These are phyloP conservation scores for Melanotaenia duboulayi DNA, from an alignment of 2,113 vertebrate genomes.

Conservation along the genomic window DNA sequence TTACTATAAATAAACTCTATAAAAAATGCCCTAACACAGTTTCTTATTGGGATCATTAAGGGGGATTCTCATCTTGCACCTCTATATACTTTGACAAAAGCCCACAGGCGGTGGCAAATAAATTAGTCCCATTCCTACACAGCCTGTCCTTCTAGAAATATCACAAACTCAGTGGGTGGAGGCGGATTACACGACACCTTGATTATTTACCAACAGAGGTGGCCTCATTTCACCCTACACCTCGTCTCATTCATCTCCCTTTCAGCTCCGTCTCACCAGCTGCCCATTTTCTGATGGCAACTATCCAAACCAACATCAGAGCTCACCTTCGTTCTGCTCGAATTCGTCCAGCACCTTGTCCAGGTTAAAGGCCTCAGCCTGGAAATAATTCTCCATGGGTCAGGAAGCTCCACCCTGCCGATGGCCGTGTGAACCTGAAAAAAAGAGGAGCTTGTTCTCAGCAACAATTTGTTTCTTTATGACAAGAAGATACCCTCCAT, in stretches of 20 bases:
- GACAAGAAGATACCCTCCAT: background rate
- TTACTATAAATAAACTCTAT: slow-evolving; percentile 47
- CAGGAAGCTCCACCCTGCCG: slow-evolving; percentile 88
- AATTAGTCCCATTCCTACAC: slow-evolving; percentile 65
- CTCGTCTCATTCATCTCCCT: background rate
- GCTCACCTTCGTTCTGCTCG: slow-evolving; percentile 98
- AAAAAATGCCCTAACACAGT: slow-evolving; percentile 11
- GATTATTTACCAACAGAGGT: slow-evolving; percentile 15
- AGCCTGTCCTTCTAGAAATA: slow-evolving; percentile 45
- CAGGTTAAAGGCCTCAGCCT: slow-evolving; percentile 98
- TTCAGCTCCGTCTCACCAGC: slow-evolving; percentile 4
- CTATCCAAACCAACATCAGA: background rate
- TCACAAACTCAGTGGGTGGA: slow-evolving; percentile 14
- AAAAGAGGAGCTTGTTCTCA: slow-evolving; percentile 17
- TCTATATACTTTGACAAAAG: slow-evolving; percentile 57
- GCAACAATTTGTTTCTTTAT: slow-evolving; percentile 2
- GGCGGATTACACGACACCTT: slow-evolving; percentile 21
- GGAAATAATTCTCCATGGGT: slow-evolving; percentile 99
- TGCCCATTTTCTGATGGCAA: background rate
- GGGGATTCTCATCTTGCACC: slow-evolving; percentile 46
- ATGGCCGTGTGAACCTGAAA: slow-evolving; percentile 85
- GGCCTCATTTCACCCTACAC: background rate
- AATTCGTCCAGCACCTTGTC: slow-evolving; percentile 99
- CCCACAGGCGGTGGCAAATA: slow-evolving; percentile 60
- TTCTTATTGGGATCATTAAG: slow-evolving; percentile 18